Base-by-base conservation (phyloP, 2,888 invertebrate species). In the Hypselothyrea guttata region DNA sequence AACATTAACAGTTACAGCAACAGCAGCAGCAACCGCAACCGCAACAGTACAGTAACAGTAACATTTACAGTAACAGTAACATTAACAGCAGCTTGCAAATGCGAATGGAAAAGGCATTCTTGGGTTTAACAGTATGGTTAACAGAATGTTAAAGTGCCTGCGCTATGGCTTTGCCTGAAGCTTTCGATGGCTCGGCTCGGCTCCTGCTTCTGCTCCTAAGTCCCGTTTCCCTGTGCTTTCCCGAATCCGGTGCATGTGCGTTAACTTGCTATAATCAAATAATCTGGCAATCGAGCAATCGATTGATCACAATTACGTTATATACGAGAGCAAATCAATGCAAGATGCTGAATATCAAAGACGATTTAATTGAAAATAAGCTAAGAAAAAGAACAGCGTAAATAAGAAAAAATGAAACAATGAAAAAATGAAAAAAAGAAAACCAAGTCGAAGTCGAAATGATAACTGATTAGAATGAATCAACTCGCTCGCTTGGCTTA, bases 201-300 rank as follows among this genome's bases (percentile, higher is more conserved):
- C 78, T 79, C 83, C 78, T 79, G 78, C 78, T 79, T 79, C 78
- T 78, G 78, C 78, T 79, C 78, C 78, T 79, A 79, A 63, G 78
- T 79, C 78, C 78, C 78, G 78, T 79, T 79, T 79, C 78, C 78
- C 78, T 79, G 78, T 79, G 78, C 78, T 79, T 78, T 79, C 76
- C 78, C 78, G 78, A 79, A 74, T 78, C 78, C 78, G 78, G 78
- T 79, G 78, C 78, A 79, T 79, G 78, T 79, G 78, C 78, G 83
- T 83, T 79, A 79, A 83, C 65, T 83, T 79, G 78, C 78, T 83
- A 79, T 69, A 76, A 71, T 51, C 42, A 30, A 66, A 66, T 58
- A 55, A 57, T 30, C 34, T 74, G 71, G 60, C n/a, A 53, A 51
- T 75, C 79, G 75, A 76, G 60, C 41, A 64, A 81, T 81, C 66